These are phyloP conservation scores for Drosophila fuyamai DNA, from an alignment of 1,140 invertebrate species.

Conservation along the genomic window DNA sequence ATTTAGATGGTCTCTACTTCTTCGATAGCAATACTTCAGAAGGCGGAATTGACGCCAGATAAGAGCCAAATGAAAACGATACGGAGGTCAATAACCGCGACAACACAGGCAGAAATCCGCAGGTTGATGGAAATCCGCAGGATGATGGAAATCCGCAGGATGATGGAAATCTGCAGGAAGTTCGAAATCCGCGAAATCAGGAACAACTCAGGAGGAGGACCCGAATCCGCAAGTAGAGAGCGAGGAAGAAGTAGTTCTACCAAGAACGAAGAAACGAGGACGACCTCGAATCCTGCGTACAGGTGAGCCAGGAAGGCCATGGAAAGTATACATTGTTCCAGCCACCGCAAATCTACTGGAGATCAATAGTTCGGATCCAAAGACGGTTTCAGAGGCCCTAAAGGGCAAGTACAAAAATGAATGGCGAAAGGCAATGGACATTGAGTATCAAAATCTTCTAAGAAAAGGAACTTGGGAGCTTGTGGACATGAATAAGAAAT, in stretches of 20 bases:
- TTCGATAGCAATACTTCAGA: neutral
- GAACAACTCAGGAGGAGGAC: neutral
- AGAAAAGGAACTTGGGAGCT: neutral
- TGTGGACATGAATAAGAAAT: neutral
- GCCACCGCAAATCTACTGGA: neutral
- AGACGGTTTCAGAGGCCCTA: neutral
- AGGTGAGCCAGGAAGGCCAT: neutral
- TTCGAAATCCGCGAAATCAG: neutral
- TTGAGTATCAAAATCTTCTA: neutral
- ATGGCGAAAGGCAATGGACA: constrained; percentile 1
- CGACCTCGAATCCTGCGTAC: neutral
- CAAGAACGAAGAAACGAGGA: neutral
- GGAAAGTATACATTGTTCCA: neutral
- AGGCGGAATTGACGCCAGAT: neutral
- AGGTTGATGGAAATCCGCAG: neutral
- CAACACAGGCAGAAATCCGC: neutral
- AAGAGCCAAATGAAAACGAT: neutral
- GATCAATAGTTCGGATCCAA: neutral
- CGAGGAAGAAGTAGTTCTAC: neutral
- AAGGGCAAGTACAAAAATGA: neutral
- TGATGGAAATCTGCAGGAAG: neutral
- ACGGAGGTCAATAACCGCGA: neutral
- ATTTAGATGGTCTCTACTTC: neutral
- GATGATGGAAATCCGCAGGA: neutral
- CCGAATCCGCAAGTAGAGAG: neutral